phyloP scores from a whole-genome alignment of 1,140 invertebrate genomes.

The Aphidius ervi region DNA sequence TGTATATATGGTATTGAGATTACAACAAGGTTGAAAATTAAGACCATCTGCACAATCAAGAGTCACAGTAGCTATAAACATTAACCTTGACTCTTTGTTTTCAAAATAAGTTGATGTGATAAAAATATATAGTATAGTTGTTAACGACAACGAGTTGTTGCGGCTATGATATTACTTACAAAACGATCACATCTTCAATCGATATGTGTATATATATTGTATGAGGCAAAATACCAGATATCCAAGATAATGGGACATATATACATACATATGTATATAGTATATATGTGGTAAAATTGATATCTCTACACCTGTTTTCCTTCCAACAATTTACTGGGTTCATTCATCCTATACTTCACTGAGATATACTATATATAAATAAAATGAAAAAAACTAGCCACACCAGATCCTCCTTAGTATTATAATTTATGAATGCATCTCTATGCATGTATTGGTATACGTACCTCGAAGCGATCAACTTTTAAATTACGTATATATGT shows the following conservation, averaged over 20 bases:
- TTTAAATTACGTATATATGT: not conserved
- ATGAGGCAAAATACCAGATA: not conserved
- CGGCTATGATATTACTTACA: constrained; percentile 41
- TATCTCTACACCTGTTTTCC: constrained; percentile 37
- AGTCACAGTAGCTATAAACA: too few species aligned
- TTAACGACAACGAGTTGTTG: constrained; percentile 9
- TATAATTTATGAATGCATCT: too few species aligned
- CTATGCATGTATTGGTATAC: too few species aligned
- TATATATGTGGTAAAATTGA: constrained; percentile 23
- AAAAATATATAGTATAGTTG: too few species aligned
- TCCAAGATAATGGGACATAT: not conserved
- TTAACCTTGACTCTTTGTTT: too few species aligned
- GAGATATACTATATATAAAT: not conserved
- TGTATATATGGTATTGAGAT: too few species aligned
- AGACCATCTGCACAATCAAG: too few species aligned
- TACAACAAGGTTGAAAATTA: too few species aligned
- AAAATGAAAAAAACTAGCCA: constrained; percentile 49
- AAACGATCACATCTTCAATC: constrained; percentile 25
- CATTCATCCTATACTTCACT: constrained; percentile 46
- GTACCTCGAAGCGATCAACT: constrained; percentile 1
- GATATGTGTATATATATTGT: too few species aligned
- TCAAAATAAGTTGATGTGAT: too few species aligned
- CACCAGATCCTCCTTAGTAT: constrained; percentile 29
- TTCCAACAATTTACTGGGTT: constrained; percentile 51
- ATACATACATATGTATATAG: not conserved